A percentile compares a stretch with the other conserved stretches of the same genome.
Conservation (phyloP, 2,797 vertebrate species). For the Mionectes olivaceus region DNA sequence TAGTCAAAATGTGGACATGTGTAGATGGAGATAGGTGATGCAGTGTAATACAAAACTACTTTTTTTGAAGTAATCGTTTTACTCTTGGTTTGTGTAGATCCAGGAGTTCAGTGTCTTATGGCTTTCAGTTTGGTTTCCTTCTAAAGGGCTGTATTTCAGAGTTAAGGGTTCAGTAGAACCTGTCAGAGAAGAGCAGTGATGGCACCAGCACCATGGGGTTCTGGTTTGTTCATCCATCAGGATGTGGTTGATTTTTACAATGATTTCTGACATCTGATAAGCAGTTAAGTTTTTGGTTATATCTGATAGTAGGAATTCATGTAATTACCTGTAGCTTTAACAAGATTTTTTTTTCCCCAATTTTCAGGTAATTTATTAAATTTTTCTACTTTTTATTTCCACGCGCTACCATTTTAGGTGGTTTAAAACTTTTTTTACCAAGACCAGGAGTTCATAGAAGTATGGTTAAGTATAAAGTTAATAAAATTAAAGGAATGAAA, state of each 20-base stretch:
- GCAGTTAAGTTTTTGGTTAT: neutral
- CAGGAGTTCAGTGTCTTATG: neutral
- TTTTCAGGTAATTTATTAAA: slow-evolving; percentile 55
- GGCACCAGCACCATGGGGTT: neutral
- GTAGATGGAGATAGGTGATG: neutral
- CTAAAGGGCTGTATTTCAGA: neutral
- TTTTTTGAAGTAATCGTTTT: neutral
- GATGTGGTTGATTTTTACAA: neutral
- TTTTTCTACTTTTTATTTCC: slow-evolving; percentile 61
- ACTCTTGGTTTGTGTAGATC: neutral
- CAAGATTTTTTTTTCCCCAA: neutral
- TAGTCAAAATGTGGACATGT: neutral
- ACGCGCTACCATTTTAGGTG: slow-evolving; percentile 78
- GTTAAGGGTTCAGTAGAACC: neutral
- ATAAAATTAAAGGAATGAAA: slow-evolving; percentile 70
- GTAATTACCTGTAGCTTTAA: slow-evolving; percentile 33
- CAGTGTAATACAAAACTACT: neutral
- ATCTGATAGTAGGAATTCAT: neutral
- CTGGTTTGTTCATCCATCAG: neutral
- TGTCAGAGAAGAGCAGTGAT: neutral
- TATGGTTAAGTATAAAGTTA: slow-evolving; percentile 81
- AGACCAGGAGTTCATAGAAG: slow-evolving; percentile 76
- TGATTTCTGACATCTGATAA: neutral
- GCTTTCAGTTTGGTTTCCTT: neutral
- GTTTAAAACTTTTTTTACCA: slow-evolving; percentile 76